Base-by-base conservation (phyloP, 2,888 invertebrate species). In the Andrena flavipes region DNA sequence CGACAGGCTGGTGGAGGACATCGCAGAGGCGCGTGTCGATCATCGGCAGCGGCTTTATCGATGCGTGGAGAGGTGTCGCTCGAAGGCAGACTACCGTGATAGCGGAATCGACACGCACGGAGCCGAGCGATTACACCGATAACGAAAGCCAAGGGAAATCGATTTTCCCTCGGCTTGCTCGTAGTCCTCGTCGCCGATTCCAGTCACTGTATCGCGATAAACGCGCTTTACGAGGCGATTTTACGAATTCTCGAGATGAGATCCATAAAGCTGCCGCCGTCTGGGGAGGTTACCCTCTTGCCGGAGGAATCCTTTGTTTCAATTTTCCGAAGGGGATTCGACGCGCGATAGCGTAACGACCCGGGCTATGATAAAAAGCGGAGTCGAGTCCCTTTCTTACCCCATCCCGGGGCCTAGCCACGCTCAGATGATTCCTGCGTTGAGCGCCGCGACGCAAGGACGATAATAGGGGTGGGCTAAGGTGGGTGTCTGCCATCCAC, bases 61-160 rank as follows among this genome's bases (percentile, higher is more conserved):
- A 67, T 59, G 33, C 56, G 68, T 60, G 35, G 29, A 60, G 74
- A 23, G 29, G 73, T 54, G 23, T 33, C 23, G 65, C 48, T 33
- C n/a, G 8, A 48, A 60, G 60, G 35, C 23, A 20, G 71, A 72
- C 71, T 56, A 13, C 8, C 77, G 73, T 4, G 64, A 72, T 75
- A 75, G 54, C 48, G 71, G 70, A 86, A 86, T 88, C 88, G 88
- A 90, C 91, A 90, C 89, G 88, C 88, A 87, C 83, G 23, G 84
- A 67, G 80, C 83, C 76, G 80, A 84, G 70, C 88, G 91, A 92
- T 91, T 89, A 89, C 88, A 90, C 90, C 88, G 90, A 89, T 89
- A 90, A 91, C 89, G 74, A 84, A 79, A 83, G 86, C 85, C 86
- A 62, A 13, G 56, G 82, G 79, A 87, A 69, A 89, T 89, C 84